These are phyloP conservation scores for Dromaius novaehollandiae DNA, from an alignment of 2,113 vertebrate species.

Conservation along the genomic window DNA sequence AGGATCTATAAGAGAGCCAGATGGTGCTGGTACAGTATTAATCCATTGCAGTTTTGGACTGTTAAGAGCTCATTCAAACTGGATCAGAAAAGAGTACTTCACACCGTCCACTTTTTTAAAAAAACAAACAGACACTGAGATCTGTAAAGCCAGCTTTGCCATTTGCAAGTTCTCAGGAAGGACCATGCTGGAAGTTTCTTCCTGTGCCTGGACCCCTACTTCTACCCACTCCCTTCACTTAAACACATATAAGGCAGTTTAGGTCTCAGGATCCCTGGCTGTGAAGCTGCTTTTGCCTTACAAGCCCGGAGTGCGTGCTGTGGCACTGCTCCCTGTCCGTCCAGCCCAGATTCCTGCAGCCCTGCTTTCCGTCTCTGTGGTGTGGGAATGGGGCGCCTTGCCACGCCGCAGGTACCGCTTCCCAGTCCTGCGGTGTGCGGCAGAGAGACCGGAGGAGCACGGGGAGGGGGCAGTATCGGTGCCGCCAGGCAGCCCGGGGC, in stretches of 20 bases:
- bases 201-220: neutral
- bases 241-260: neutral
- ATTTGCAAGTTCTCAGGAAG: neutral
- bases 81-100: neutral
- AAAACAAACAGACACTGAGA: neutral
- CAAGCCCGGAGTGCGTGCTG: accelerated
- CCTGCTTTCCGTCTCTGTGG: accelerated
- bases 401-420: accelerated
- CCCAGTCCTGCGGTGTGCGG: neutral
- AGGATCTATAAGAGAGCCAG: neutral
- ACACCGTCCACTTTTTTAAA: accelerated
- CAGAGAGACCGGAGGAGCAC: neutral
- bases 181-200: neutral
- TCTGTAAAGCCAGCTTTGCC: neutral
- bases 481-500: neutral
- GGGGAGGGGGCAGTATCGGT: neutral
- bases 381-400: neutral
- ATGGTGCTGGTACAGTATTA: neutral
- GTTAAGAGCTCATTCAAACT: neutral
- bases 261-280: neutral
- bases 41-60: neutral
- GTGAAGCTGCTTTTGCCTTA: neutral
- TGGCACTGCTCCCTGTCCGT: neutral
- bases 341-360: neutral
- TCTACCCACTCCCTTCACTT: neutral